Evolutionary conservation across 2,888 invertebrate genomes (phyloP).

Genomic region (Agonopterix alstromeriana): DNA sequence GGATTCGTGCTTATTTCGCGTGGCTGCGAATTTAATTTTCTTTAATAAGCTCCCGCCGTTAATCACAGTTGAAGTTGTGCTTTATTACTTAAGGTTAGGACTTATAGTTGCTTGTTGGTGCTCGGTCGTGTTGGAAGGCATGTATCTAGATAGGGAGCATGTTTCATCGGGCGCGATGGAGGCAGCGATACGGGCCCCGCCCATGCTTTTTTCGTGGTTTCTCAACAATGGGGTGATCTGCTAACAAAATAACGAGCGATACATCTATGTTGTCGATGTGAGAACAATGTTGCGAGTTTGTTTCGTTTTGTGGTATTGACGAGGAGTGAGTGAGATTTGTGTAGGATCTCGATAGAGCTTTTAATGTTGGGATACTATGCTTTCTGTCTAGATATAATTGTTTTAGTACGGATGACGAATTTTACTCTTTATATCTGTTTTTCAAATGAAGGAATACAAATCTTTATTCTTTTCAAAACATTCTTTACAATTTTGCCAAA

Average conservation of each 20-base stretch:
- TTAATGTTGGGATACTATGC: too few relatives aligned
- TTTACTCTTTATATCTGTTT: too few relatives aligned
- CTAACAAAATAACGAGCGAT: slow-evolving; percentile 72
- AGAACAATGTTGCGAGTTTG: slow-evolving; percentile 36
- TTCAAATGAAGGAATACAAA: too few relatives aligned
- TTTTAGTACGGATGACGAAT: too few relatives aligned
- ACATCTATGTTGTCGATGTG: slow-evolving; percentile 49
- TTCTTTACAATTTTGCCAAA: too few relatives aligned
- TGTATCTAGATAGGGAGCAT: slow-evolving; percentile 65
- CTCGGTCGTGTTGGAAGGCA: slow-evolving; percentile 50
- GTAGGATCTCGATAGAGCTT: not conserved
- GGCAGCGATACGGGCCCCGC: slow-evolving; percentile 61
- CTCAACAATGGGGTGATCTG: slow-evolving; percentile 74
- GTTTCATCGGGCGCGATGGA: slow-evolving; percentile 68
- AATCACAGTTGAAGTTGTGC: slow-evolving; percentile 19
- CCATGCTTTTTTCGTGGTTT: slow-evolving; percentile 74
- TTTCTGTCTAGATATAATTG: too few relatives aligned
- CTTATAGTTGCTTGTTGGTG: slow-evolving; percentile 20
- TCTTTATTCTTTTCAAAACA: too few relatives aligned
- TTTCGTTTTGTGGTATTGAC: slow-evolving; percentile 11
- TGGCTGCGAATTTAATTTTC: slow-evolving; percentile 73
- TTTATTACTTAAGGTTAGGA: slow-evolving; percentile 23
- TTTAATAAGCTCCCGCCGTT: slow-evolving; percentile 58
- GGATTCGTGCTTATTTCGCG: slow-evolving; percentile 63
- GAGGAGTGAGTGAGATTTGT: slow-evolving; percentile 1